Conservation (phyloP, 2,113 vertebrate species). For the Paraplagusia blochii region DNA sequence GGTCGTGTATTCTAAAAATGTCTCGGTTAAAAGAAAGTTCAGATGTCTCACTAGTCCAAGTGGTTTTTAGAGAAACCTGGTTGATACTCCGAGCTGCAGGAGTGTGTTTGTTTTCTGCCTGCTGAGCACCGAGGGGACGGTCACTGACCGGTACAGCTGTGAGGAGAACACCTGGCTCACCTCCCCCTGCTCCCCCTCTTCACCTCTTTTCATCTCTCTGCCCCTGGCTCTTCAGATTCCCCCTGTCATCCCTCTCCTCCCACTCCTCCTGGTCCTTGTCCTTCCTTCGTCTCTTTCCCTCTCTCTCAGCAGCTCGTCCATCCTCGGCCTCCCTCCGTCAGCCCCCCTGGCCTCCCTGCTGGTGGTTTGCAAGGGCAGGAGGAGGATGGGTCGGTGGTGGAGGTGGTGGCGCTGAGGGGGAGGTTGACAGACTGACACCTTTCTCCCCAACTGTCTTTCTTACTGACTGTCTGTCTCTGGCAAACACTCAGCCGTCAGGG, state of each 20-base stretch:
- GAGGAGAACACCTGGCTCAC: slow-evolving; percentile 67
- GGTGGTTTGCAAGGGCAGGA: slow-evolving; percentile 19
- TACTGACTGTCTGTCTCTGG: slow-evolving; percentile 38
- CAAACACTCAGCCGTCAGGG: slow-evolving; percentile 56
- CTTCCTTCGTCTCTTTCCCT: slow-evolving; percentile 32
- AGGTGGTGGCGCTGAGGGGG: slow-evolving; percentile 3
- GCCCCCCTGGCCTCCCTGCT: slow-evolving; percentile 1
- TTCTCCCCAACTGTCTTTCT: slow-evolving; percentile 26
- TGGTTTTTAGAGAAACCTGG: slow-evolving; percentile 1
- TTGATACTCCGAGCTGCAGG: not conserved
- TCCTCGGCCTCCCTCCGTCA: slow-evolving; percentile 45
- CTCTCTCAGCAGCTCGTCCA: slow-evolving; percentile 70
- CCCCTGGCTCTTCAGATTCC: slow-evolving; percentile 50
- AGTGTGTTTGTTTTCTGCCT: slow-evolving; percentile 11
- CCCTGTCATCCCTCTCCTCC: slow-evolving; percentile 62
- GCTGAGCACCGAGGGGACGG: slow-evolving; percentile 11
- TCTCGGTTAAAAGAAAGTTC: too few relatives aligned
- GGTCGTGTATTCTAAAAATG: too few relatives aligned
- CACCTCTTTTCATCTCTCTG: slow-evolving; percentile 43
- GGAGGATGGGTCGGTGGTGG: too few relatives aligned
- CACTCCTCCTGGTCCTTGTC: slow-evolving; percentile 23
- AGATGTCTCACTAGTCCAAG: not conserved
- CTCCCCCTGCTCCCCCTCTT: slow-evolving; percentile 13
- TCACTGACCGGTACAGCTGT: slow-evolving; percentile 40
- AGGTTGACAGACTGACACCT: slow-evolving; percentile 41